These are phyloP conservation scores for Pharmacophagus antenor DNA, from an alignment of 2,888 invertebrate species.

Conservation along the genomic window DNA sequence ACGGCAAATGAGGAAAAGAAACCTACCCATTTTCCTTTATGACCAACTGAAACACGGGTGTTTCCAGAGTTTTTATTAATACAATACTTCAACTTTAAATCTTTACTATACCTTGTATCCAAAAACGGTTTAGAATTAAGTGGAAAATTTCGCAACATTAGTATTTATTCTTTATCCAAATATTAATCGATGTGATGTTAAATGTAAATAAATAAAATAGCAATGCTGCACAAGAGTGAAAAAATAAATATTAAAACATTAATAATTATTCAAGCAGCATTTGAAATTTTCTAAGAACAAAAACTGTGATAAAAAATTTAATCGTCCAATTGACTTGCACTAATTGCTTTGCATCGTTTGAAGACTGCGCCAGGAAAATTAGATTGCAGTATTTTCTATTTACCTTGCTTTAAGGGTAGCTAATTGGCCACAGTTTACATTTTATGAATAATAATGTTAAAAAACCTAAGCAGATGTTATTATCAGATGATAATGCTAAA, in stretches of 20 bases:
- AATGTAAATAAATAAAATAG: not conserved
- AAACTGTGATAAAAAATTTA: conserved; percentile 5
- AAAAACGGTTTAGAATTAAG: not conserved
- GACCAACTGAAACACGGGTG: not conserved
- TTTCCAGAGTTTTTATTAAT: not conserved
- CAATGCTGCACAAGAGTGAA: not conserved
- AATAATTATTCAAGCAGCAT: not conserved
- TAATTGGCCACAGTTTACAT: not conserved
- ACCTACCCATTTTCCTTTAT: not conserved
- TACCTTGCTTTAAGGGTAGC: not conserved
- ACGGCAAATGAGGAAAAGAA: not conserved
- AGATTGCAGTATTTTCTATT: conserved; percentile 8
- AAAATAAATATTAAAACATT: not conserved
- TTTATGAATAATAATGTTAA: not conserved
- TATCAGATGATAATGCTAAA: not conserved
- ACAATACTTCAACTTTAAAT: not conserved
- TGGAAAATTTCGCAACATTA: not conserved
- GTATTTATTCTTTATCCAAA: not conserved
- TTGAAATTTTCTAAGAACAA: not conserved
- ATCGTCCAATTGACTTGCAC: conserved; percentile 14
- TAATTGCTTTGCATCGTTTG: conserved; percentile 16
- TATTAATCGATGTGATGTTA: not conserved
- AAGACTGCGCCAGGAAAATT: conserved; percentile 14
- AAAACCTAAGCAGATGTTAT: not conserved
- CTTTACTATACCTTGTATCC: not conserved